These are phyloP conservation scores for Himalopsyche tibetana DNA, from an alignment of 2,888 invertebrate genomes.

Conservation along the genomic window DNA sequence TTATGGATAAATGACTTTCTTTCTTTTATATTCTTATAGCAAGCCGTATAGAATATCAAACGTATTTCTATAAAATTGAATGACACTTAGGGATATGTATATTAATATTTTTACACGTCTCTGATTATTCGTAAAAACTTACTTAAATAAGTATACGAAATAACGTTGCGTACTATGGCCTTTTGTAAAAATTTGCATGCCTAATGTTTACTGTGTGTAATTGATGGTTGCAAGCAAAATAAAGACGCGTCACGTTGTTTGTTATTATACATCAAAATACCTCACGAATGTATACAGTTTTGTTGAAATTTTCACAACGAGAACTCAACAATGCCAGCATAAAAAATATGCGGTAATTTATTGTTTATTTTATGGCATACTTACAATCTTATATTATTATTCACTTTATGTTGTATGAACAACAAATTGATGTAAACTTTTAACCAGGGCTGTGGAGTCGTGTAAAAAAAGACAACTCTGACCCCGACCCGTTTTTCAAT, in stretches of 20 bases:
- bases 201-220: conserved; percentile 8
- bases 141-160: background rate
- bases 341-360: background rate
- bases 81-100: too few species aligned
- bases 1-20: too few species aligned
- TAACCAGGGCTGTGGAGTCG: too few species aligned
- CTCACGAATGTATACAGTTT: background rate
- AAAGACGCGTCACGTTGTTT: background rate
- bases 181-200: conserved; percentile 15
- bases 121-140: too few species aligned
- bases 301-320: background rate
- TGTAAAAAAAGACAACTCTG: too few species aligned
- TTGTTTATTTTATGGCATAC: background rate
- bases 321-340: background rate
- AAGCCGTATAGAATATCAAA: too few species aligned
- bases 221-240: conserved; percentile 16
- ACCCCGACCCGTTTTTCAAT: too few species aligned
- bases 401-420: too few species aligned
- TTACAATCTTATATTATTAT: background rate
- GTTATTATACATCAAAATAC: background rate
- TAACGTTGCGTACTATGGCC: background rate
- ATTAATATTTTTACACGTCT: too few species aligned
- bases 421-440: too few species aligned
- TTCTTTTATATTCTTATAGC: too few species aligned
- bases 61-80: too few species aligned